Conservation (phyloP, 2,888 invertebrate genomes). For the Zhuqinia jingwanae region DNA sequence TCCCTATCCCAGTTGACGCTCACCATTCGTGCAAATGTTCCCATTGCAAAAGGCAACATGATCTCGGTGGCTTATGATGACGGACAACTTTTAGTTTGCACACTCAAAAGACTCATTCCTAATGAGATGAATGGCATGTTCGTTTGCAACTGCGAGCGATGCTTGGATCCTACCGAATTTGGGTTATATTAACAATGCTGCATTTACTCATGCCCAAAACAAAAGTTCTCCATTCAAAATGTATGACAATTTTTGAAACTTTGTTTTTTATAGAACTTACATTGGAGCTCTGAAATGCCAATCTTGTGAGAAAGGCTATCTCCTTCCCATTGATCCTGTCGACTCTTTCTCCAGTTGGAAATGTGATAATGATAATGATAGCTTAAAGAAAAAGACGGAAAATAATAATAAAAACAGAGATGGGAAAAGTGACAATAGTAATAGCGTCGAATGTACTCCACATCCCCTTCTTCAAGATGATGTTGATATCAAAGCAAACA, state of each 20-base stretch:
- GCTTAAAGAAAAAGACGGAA: not conserved
- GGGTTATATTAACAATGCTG: too few species aligned
- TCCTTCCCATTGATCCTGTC: constrained; percentile 69
- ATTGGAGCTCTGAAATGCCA: constrained; percentile 73
- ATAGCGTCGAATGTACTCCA: not conserved
- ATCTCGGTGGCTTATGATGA: constrained; percentile 74
- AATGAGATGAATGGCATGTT: constrained; percentile 75
- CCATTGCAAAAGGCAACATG: constrained; percentile 63
- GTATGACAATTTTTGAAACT: too few species aligned
- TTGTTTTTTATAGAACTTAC: too few species aligned
- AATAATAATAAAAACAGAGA: not conserved
- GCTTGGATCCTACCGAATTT: constrained; percentile 59
- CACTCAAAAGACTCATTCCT: constrained; percentile 72
- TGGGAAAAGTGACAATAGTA: not conserved
- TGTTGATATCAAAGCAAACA: constrained; percentile 8
- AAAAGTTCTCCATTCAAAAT: too few species aligned
- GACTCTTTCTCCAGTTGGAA: constrained; percentile 76
- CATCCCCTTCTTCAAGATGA: constrained; percentile 7
- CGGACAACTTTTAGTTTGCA: constrained; percentile 71
- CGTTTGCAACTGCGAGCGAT: constrained; percentile 71
- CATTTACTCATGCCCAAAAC: too few species aligned
- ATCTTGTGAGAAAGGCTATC: constrained; percentile 64
- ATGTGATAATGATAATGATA: constrained; percentile 51
- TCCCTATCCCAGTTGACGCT: constrained; percentile 60
- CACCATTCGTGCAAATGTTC: constrained; percentile 70